Conservation (phyloP, 37 sponge, comb jelly and placozoan species). For the Chondrilla cf. caribensis region DNA sequence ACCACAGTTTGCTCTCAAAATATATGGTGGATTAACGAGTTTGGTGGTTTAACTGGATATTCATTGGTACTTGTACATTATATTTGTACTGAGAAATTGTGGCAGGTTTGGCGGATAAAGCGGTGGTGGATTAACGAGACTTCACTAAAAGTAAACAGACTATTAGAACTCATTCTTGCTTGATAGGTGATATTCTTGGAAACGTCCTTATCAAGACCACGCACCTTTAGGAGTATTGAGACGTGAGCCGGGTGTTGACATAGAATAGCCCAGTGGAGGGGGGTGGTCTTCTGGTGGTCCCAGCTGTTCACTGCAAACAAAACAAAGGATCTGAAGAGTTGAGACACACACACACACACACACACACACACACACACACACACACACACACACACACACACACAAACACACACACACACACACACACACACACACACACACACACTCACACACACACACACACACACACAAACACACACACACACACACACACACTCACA, state of each 20-base stretch:
- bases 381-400: not conserved
- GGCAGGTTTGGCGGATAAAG: too few relatives aligned
- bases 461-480: not conserved
- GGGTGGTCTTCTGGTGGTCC: conserved; percentile 27
- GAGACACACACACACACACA: not conserved
- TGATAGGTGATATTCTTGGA: too few relatives aligned
- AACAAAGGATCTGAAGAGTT: too few relatives aligned
- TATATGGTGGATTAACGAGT: not conserved
- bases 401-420: not conserved
- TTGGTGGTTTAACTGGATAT: too few relatives aligned
- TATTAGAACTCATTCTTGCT: too few relatives aligned
- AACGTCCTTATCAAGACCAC: too few relatives aligned
- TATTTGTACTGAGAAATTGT: too few relatives aligned
- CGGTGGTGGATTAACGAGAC: too few relatives aligned
- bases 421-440: not conserved
- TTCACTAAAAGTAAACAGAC: too few relatives aligned
- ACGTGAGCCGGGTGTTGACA: conserved; percentile 34
- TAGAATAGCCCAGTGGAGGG: conserved; percentile 37
- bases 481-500: not conserved
- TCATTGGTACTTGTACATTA: too few relatives aligned
- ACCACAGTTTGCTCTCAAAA: not conserved
- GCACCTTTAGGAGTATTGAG: conserved; percentile 20
- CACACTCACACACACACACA: not conserved
- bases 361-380: not conserved
- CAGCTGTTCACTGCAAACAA: not conserved